Evolutionary conservation across 2,797 vertebrate species (phyloP), one percentile per base, ranked within the genome.

Genomic region (Lacerta viridis): DNA sequence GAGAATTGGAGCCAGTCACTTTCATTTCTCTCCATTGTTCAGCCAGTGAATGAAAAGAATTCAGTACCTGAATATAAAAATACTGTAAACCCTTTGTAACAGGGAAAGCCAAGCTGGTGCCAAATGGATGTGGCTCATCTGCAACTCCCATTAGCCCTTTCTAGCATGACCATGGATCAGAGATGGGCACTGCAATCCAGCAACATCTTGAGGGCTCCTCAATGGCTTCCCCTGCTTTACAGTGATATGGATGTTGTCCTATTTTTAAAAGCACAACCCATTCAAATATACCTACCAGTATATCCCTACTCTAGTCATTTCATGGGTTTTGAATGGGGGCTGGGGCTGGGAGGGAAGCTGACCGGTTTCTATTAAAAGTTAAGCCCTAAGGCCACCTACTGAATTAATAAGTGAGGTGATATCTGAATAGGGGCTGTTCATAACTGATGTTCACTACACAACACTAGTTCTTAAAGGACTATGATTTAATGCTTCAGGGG

Each of bases 1-100:
- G 66, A 95, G 91, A 91, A 92, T 79, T 36, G 68, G 93, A 91
- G 87, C 82, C 6, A 90, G 89, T 8, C 86, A 88, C 89, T 82
- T 93, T 91, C 87, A 85, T 39, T 88, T 91, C 79, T 64, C 83
- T 64, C 61, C n/a, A 50, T 36, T 77, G 61, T 68, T 17, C 39
- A 64, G 17, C 15, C 39, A 64, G 17, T 10, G 50, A 43, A 66
- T 66, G 41, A 77, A 90, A 91, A 87, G 81, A 75, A 88, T 75
- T 17, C 79, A 93, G 89, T 20, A 0, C 64, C 78, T 89, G 80
- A 91, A 91, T 20, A 3, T 10, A 33, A 46, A 87, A 77, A 64
- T 89, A 75, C 91, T 90, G 88, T 92, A 89, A 91, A 11, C 46
- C 89, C 86, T 85, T 92, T 92, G 46, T 61, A 64, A 78, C 74